Base-by-base conservation (phyloP, 2,113 vertebrate species). In the Echinops telfairi region DNA sequence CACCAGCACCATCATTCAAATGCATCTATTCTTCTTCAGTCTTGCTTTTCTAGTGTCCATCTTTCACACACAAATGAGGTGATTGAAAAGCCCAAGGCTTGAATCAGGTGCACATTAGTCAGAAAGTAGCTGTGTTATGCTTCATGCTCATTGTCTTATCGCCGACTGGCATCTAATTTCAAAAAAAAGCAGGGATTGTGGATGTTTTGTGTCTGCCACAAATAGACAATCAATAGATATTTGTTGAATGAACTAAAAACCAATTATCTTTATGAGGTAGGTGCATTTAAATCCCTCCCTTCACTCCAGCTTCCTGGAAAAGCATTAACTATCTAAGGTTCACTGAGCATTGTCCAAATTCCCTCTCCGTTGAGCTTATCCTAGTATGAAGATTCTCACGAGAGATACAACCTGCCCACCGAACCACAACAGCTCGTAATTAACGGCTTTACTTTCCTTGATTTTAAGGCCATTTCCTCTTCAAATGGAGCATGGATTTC, bases 401-500 rank as follows among this genome's bases (percentile, higher is more conserved):
- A 81, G 66, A 40, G 38, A 23, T 29, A 22, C 47, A 81, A 31
- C 2, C 16, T 36, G 27, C 33, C 90, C 33, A 43, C 19, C 17
- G 22, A 82, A 89, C 29, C 38, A 33, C 23, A 62, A 16, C 10
- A 47, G 22, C 29, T 3, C 40, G 33, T 87, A n/a, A 91, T 27
- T 43, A 66, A 70, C 3, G 22, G 10, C 38, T 27, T 80, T 66
- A 40, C 58, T 86, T 77, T 77, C 66, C 76, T 82, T 77, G 82
- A 86, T 62, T 89, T 86, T 80, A 80, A 94, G 40, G 22, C 19
- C 68, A n/a, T 66, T 82, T 81, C 38, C 71, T 40, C 60, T 58
- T 53, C 12, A 53, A 38, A 22, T 38, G 40, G 68, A 60, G 2
- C 5, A 14, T 23, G 7, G 20, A 86, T 70, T 77, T 95, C 60